These are phyloP conservation scores for Numenius arquata DNA, from an alignment of 2,113 vertebrate species.

Conservation along the genomic window DNA sequence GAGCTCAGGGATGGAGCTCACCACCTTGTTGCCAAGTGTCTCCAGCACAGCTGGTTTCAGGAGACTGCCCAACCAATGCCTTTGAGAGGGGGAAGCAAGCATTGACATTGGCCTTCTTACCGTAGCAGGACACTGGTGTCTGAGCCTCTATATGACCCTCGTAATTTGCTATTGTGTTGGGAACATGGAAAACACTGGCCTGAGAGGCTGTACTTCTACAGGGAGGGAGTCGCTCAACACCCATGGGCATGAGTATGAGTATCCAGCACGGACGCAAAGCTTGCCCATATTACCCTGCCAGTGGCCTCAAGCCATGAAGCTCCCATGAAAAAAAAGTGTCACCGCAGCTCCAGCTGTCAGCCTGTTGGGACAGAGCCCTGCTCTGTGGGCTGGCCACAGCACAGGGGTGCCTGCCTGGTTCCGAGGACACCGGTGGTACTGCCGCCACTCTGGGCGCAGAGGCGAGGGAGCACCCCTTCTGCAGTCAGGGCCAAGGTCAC, in stretches of 20 bases:
- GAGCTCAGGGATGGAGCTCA: neutral
- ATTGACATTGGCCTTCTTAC: neutral
- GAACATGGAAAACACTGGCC: neutral
- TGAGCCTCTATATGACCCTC: neutral
- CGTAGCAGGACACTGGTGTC: neutral
- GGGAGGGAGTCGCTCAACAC: neutral
- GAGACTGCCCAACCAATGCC: neutral
- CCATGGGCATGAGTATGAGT: neutral
- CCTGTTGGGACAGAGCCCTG: neutral
- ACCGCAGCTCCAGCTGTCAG: neutral
- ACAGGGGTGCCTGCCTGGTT: neutral
- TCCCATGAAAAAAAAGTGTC: neutral
- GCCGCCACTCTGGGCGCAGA: rapidly evolving
- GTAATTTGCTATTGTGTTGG: neutral
- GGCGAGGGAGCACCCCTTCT: rapidly evolving
- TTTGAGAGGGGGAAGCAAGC: neutral
- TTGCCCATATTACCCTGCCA: neutral
- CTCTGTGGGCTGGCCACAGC: neutral
- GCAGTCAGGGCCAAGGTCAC: neutral
- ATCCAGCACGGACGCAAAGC: neutral
- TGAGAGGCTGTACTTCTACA: neutral
- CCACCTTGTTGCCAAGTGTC: neutral
- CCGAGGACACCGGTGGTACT: neutral
- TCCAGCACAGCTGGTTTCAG: neutral
- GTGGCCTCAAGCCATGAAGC: neutral